phyloP scores from a whole-genome alignment of 2,888 invertebrate species.

The Rhingia rostrata region DNA sequence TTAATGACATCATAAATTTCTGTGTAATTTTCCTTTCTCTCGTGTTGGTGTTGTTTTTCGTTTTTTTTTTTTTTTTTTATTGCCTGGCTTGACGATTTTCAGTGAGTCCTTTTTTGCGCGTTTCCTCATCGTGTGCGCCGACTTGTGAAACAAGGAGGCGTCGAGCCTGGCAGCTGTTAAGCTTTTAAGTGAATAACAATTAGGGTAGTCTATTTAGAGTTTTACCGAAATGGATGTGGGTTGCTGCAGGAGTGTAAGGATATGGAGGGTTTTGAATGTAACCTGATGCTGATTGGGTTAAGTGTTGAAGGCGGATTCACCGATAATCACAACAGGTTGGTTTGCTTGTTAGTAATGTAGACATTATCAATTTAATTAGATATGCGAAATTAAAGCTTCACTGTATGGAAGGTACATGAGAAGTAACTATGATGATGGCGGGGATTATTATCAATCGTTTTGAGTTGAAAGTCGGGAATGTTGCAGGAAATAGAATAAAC shows the following conservation, averaged over 20 bases:
- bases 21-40: slow-evolving; percentile 63
- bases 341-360: slow-evolving; percentile 62
- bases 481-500: too few relatives aligned
- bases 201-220: slow-evolving; percentile 67
- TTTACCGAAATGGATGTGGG: slow-evolving; percentile 18
- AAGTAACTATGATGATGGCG: background rate
- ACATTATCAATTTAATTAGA: slow-evolving; percentile 70
- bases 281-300: slow-evolving; percentile 59
- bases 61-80: slow-evolving; percentile 47
- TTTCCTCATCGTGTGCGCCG: slow-evolving; percentile 45
- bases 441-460: background rate
- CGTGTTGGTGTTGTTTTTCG: slow-evolving; percentile 24
- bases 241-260: background rate
- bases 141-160: slow-evolving; percentile 70
- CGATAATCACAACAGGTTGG: slow-evolving; percentile 66
- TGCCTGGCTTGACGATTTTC: slow-evolving; percentile 27
- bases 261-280: slow-evolving; percentile 11
- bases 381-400: slow-evolving; percentile 22
- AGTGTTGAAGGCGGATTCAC: slow-evolving; percentile 55
- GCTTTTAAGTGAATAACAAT: slow-evolving; percentile 75
- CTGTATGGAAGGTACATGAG: background rate
- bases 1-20: slow-evolving; percentile 71
- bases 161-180: slow-evolving; percentile 70
- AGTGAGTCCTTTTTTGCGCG: slow-evolving; percentile 41
- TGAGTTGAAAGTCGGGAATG: too few relatives aligned